Base-by-base conservation (phyloP, 2,797 vertebrate species). In the Emys orbicularis region DNA sequence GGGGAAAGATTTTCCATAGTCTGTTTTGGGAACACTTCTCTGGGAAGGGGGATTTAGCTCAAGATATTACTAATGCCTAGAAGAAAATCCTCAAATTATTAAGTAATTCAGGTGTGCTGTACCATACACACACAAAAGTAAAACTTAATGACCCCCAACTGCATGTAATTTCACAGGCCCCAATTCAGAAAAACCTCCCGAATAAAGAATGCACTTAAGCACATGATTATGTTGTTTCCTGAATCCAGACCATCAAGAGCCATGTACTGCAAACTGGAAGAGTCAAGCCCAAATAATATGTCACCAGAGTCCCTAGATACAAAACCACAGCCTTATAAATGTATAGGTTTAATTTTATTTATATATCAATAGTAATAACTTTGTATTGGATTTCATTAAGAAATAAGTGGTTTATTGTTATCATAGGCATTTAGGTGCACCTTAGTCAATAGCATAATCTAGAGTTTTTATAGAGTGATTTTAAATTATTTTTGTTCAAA, bases 271-370 rank as follows among this genome's bases (percentile, higher is more conserved):
- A 56, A 47, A 16, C 31, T 76, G 57, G 79, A 84, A 79, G 53
- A 76, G 7, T 0, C 21, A 34, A 19, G 1, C 2, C 61, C 82
- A 79, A 90, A 52, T 79, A 56, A 80, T 1, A 0, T 65, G 25
- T 41, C 15, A 29, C 44, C 21, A 41, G 41, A 76, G 25, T 25
- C 25, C 6, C 12, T 86, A 65, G 25, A 53, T 91, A 91, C 83
- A 53, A 31, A 34, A 59, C 3, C 56, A 72, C 2, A n/a, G 13
- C 80, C 72, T 88, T 21, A 77, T 0, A 0, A 56, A 74, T 27
- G 76, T 90, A 91, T 25, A 5, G 54, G 4, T 87, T 88, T 3
- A 18, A 13, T 94, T 86, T 34, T 94, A 3, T 61, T 53, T 5
- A n/a, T 1, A 52, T 76, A n/a, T 44, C 41, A 54, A 68, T 88